Conservation (phyloP, 2,797 vertebrate genomes). For the Lagocephalus sceleratus region DNA sequence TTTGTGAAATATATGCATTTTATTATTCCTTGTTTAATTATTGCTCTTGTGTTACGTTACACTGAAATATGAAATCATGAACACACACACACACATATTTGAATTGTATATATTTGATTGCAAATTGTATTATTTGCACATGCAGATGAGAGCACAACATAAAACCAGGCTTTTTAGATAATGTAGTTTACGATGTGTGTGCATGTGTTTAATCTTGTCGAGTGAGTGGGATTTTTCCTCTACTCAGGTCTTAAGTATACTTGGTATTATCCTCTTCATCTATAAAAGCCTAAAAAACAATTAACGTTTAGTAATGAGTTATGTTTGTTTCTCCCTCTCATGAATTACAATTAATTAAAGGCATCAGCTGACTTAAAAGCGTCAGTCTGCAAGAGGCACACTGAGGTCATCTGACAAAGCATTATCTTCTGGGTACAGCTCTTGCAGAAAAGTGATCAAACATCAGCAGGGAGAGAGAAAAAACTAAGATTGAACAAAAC, state of each 20-base stretch:
- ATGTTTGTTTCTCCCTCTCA: conserved; percentile 46
- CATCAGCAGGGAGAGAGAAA: background rate
- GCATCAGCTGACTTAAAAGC: conserved; percentile 46
- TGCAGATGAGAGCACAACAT: conserved; percentile 1
- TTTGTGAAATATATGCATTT: no score
- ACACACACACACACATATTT: no score
- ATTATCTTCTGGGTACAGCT: conserved; percentile 28
- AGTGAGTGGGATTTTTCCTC: conserved; percentile 9
- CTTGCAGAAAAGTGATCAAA: conserved; percentile 33
- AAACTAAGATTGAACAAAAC: conserved; percentile 3
- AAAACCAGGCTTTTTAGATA: conserved; percentile 3
- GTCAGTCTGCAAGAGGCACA: conserved; percentile 26
- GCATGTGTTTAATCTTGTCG: conserved; percentile 8
- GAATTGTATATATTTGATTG: conserved; percentile 1
- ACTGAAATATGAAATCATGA: no score
- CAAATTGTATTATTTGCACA: conserved; percentile 9
- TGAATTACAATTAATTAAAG: conserved; percentile 51
- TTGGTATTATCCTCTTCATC: conserved; percentile 28
- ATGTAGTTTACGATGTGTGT: background rate
- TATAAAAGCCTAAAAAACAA: conserved; percentile 33
- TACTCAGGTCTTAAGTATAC: conserved; percentile 23
- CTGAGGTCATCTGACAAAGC: conserved; percentile 40
- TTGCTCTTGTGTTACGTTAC: no score
- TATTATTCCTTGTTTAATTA: no score
- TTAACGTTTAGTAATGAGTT: conserved; percentile 35